Base-by-base conservation (phyloP, 2,113 vertebrate genomes). In the Synodontis membranacea region DNA sequence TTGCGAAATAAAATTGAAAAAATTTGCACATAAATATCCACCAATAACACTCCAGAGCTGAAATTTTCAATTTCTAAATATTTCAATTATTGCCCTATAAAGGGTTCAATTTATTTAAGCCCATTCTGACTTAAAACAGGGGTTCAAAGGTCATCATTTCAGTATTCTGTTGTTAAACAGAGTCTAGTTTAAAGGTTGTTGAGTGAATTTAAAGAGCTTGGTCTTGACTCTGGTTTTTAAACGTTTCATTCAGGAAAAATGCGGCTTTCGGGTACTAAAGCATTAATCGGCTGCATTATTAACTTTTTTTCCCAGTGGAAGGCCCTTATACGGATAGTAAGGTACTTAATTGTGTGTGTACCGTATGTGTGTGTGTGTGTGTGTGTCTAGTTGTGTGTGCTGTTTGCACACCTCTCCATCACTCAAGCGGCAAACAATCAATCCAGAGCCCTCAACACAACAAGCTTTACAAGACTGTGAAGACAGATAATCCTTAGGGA, bases 361-460 rank as follows among this genome's bases (percentile, higher is more conserved):
- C 25, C 28, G 70, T 21, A 8, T 15, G 66, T 74, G 25, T 25
- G 10, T 50, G 60, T 58, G 76, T 84, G 21, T 23, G 4, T 80
- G n/a, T 42, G 31, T 56, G 66, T 34, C 68, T 19, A 7, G 11
- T 64, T 72, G 25, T 28, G 12, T 46, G 62, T 54, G 72, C 31
- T 78, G 74, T 83, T 60, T 66, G 46, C 56, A 56, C 23, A 74
- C 14, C 64, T 84, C 28, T 68, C 28, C 54, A 42, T 56, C 79
- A 86, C 50, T 74, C 85, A 82, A 17, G 60, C 10, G 39, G 68
- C 44, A 66, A 64, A 83, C 72, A 84, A 78, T 83, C 62, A 88
- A 87, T 87, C 83, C 7, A 76, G 85, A 86, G 75, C 74, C 86
- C 75, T 88, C 83, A 76, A 31, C 78, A 89, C 80, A 82, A 39